Conservation (phyloP, 2,113 vertebrate genomes). For the Abramis brama region DNA sequence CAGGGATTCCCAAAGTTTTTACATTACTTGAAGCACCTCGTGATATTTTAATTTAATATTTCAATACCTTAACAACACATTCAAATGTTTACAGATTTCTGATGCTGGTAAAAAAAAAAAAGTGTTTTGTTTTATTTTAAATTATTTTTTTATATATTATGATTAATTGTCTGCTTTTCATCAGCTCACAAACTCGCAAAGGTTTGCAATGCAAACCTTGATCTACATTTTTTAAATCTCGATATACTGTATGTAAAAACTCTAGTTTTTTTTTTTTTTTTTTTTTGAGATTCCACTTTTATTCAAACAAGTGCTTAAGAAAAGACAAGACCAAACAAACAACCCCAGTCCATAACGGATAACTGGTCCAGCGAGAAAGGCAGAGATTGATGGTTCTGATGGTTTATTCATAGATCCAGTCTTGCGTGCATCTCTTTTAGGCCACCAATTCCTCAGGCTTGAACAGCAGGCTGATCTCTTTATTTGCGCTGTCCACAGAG, state of each 20-base stretch:
- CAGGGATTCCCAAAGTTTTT: no score
- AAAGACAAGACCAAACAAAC: not conserved
- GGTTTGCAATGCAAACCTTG: not conserved
- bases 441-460: constrained; percentile 81
- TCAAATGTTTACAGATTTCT: no score
- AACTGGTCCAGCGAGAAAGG: not conserved
- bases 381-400: no score
- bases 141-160: no score
- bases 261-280: no score
- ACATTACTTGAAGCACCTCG: not conserved
- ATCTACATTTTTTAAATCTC: not conserved
- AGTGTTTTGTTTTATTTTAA: no score
- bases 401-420: constrained; percentile 87
- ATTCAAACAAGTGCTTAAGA: constrained; percentile 25
- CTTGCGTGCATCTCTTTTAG: constrained; percentile 77
- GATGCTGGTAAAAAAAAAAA: no score
- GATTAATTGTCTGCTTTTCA: no score
- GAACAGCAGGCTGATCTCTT: constrained; percentile 91
- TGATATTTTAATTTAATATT: not conserved
- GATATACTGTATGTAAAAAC: not conserved
- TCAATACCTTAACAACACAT: not conserved
- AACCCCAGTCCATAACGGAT: not conserved
- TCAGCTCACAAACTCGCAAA: no score
- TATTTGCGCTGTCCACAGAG: constrained; percentile 90
- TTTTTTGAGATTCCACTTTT: not conserved